Evolutionary conservation across 2,797 vertebrate genomes (phyloP).

Genomic region (Telmatherina bonti): DNA sequence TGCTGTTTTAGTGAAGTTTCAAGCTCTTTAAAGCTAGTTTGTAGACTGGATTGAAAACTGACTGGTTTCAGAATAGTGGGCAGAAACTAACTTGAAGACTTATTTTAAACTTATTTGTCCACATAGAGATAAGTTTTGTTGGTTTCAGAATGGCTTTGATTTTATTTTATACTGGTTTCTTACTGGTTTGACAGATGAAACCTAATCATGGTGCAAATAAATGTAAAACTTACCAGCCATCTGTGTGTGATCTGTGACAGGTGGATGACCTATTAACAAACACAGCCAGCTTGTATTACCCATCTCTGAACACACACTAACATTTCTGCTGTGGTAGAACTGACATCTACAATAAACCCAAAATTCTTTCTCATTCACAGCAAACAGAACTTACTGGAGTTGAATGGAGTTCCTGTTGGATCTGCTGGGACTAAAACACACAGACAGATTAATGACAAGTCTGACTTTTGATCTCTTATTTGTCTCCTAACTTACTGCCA

Average conservation of each 20-base stretch:
- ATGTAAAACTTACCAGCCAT: conserved; percentile 82
- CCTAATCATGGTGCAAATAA: conserved; percentile 1
- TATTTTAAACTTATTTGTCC: neutral
- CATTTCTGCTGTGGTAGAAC: neutral
- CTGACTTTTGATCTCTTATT: conserved; percentile 30
- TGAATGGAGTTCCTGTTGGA: conserved; percentile 65
- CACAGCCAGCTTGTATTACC: neutral
- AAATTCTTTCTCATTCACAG: neutral
- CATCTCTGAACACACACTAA: neutral
- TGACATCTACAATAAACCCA: neutral
- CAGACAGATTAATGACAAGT: neutral
- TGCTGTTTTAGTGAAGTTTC: neutral
- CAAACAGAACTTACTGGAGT: conserved; percentile 72
- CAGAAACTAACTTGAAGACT: neutral
- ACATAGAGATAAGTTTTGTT: too few species aligned
- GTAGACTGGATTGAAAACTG: neutral
- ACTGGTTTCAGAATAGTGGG: neutral
- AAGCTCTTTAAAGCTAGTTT: neutral
- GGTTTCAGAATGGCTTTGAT: neutral
- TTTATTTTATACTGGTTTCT: neutral
- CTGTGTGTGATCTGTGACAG: conserved; percentile 72
- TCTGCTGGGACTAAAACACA: conserved; percentile 69
- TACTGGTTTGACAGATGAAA: neutral
- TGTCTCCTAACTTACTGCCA: neutral
- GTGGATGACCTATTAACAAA: conserved; percentile 67